Evolutionary conservation across 2,888 invertebrate genomes (phyloP).

Genomic region (Ectemnius cavifrons): DNA sequence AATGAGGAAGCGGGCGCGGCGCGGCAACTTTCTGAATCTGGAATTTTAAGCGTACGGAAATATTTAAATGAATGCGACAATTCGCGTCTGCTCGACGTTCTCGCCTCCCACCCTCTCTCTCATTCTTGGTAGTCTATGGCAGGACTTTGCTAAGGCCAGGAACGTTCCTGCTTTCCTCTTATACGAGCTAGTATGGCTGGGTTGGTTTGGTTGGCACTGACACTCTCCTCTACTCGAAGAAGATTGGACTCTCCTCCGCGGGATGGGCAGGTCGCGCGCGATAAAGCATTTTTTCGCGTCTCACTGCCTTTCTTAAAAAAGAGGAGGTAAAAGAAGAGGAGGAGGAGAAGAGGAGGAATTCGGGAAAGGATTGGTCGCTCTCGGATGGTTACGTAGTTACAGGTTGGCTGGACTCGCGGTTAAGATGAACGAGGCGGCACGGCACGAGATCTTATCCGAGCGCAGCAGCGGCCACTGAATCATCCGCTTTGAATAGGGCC

Average conservation of each 20-base stretch:
- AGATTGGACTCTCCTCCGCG: background rate
- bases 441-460: conserved; percentile 76
- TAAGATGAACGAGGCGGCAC: conserved; percentile 64
- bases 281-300: conserved; percentile 2
- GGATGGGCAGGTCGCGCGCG: background rate
- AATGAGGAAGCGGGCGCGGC: conserved; percentile 44
- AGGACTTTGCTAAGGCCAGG: background rate
- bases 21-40: conserved; percentile 39
- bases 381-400: conserved; percentile 70
- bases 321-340: conserved; percentile 5
- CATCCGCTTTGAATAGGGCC: conserved; percentile 77
- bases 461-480: conserved; percentile 76
- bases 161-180: background rate
- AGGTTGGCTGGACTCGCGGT: conserved; percentile 67
- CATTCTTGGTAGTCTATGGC: background rate
- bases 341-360: conserved; percentile 31
- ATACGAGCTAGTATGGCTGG: too few species aligned
- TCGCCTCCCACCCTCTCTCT: background rate
- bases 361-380: conserved; percentile 57
- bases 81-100: background rate
- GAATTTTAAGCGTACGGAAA: conserved; percentile 34
- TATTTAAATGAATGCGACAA: conserved; percentile 24
- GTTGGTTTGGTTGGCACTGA: background rate
- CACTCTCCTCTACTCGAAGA: background rate
- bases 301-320: conserved; percentile 18